Conservation (phyloP, 2,888 invertebrate species). For the Campopleginae sp. region DNA sequence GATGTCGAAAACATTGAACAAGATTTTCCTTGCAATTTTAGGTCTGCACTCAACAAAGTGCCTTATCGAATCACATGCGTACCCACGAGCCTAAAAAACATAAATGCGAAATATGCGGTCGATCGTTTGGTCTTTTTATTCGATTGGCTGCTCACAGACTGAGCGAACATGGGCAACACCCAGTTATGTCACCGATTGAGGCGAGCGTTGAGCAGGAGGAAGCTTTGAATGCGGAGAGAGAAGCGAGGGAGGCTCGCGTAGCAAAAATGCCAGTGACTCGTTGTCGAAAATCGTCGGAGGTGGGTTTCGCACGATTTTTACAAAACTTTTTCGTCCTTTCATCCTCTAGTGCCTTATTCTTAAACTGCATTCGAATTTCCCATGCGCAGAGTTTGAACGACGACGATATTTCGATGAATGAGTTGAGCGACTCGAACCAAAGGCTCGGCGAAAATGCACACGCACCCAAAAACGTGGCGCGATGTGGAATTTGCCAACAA, state of each 20-base stretch:
- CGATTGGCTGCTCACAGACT: constrained; percentile 78
- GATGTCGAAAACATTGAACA: background rate
- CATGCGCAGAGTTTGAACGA: constrained; percentile 72
- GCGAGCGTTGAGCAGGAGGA: constrained; percentile 79
- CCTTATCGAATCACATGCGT: constrained; percentile 81
- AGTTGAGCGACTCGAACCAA: constrained; percentile 72
- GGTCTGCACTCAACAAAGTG: constrained; percentile 81
- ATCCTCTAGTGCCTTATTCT: background rate
- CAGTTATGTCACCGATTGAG: constrained; percentile 74
- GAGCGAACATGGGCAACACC: constrained; percentile 77
- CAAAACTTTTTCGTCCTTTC: no score
- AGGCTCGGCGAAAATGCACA: constrained; percentile 58
- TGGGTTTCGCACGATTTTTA: constrained; percentile 38
- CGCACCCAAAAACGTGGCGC: constrained; percentile 75
- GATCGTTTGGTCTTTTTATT: constrained; percentile 79
- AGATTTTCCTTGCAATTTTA: constrained; percentile 47
- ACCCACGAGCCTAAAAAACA: constrained; percentile 80
- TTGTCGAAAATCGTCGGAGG: constrained; percentile 74
- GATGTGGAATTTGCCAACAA: constrained; percentile 78
- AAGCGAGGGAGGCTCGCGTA: constrained; percentile 78
- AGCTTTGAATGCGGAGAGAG: constrained; percentile 78
- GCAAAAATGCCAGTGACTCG: constrained; percentile 71
- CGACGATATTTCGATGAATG: constrained; percentile 69
- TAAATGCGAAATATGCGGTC: constrained; percentile 80
- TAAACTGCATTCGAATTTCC: constrained; percentile 8